Evolutionary conservation across 1,140 invertebrate genomes (phyloP), one percentile per base, ranked within the genome.

Genomic region (Drosophila paulistorum): DNA sequence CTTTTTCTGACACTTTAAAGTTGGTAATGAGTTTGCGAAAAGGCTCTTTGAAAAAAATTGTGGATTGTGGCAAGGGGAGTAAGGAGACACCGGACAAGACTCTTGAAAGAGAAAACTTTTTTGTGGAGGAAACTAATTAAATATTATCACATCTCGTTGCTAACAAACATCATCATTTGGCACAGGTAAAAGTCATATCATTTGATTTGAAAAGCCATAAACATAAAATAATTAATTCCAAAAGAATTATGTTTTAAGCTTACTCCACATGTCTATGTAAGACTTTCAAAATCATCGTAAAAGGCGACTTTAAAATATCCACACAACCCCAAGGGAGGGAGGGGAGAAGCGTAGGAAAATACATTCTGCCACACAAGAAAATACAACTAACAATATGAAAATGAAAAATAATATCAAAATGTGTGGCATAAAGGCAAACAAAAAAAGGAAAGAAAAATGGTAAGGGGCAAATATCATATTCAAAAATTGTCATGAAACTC

Each of bases 11-110:
- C 62, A 72, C 33, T 64, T 42, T 77, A 42, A 68, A 77, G 77
- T 51, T 77, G 55, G 55, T 68, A 73, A 70, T 77, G 79, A 77
- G 59, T 68, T 72, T 65, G 41, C 35, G 11, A 23, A 35, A 23
- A 39, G 37, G 37, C 37, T 13, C 37, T 37, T 9, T 37, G 35
- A 7, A 6, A 30, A 30, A 30, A 6, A 5, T 26, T 26, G 26
- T 6, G 30, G 30, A 30, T 7, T 30, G 6, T 23, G 20, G 20
- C 30, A 37, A 37, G 42, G 5, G n/a, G 6, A 20, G 14, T 7
- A 14, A 9, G 7, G 14, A 20, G 7, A 9, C 2, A 48, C 45
- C 17, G 45, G 45, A 48, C 14, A 9, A 7, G 42, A n/a, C 14
- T 14, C 14, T 48, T 10, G 11, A 48, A 9, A 48, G 6, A 20